Base-by-base conservation (phyloP, 2,888 invertebrate species). In the Apamea monoglypha region DNA sequence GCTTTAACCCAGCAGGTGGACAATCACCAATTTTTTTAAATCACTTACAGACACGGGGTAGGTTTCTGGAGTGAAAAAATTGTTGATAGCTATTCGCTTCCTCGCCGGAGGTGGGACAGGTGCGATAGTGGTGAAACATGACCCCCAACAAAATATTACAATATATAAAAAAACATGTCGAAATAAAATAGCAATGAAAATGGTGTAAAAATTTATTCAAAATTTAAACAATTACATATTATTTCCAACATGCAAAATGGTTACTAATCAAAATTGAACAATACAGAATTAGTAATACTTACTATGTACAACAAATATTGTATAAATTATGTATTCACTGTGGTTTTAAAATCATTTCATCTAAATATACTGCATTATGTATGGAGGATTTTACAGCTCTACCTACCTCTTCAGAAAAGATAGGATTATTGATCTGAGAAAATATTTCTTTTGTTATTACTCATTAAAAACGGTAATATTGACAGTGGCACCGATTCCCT, bases 201-300 rank as follows among this genome's bases (percentile, higher is more conserved):
- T 86, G 50, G 67, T 85, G 80, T 85, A 85, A 61, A 86, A 68
- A 21, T 83, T 83, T 85, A 84, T 87, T 85, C 74, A 76, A 64
- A 80, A 76, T 87, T 83, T 74, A 68, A 86, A 86, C 87, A 86
- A 53, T 75, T 78, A 53, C 63, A 64, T 80, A 61, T 70, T 63
- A 61, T 82, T 71, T 40, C 16, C n/a, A 85, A 84, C 85, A 74
- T 84, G 68, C 81, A 56, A 74, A 72, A 71, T 47, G 56, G 76
- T 87, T 85, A 68, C 73, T 74, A 44, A 56, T 74, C 63, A 81
- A 80, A 86, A 86, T 81, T 78, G 72, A 81, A 84, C 76, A 81
- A 74, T 72, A 79, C 63, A 82, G 56, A 59, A 71, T 81, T 69
- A 83, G 63, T 86, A 83, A 86, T 78, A 81, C 64, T 50, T 59